These are phyloP conservation scores for Chironex yamaguchii DNA, from an alignment of 30 jellyfish, hydroid and myxozoan species.

Conservation along the genomic window DNA sequence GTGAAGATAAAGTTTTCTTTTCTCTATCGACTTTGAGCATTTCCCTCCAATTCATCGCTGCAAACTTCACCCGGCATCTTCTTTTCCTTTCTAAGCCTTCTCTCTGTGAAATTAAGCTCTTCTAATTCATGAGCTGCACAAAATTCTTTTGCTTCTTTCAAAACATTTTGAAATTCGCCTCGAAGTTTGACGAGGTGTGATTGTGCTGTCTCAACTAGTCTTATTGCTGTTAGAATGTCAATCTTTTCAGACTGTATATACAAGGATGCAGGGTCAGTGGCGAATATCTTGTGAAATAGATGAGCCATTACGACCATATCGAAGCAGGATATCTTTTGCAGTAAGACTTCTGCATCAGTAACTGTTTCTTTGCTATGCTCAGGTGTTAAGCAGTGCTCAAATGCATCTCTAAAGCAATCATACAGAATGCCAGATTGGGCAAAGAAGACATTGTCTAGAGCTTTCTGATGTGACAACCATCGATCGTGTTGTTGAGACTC, in stretches of 20 bases:
- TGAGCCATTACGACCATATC: conserved; percentile 42
- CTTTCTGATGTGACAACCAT: conserved; percentile 70
- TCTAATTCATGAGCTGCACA: conserved; percentile 29
- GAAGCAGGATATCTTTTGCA: conserved; percentile 33
- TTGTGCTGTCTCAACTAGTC: conserved; percentile 59
- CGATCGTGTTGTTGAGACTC: conserved; percentile 57
- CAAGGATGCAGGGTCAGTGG: conserved; percentile 58
- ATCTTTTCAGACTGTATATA: conserved; percentile 60
- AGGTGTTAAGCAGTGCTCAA: conserved; percentile 12
- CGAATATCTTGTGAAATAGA: conserved; percentile 35
- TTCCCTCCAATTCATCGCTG: conserved; percentile 38
- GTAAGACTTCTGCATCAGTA: conserved; percentile 48
- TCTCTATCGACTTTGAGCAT: background rate
- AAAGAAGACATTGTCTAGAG: conserved; percentile 31
- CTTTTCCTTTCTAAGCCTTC: conserved; percentile 30
- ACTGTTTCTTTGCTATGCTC: conserved; percentile 51
- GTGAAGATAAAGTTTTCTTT: conserved; percentile 48
- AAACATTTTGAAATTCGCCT: conserved; percentile 4
- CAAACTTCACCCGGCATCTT: conserved; percentile 40
- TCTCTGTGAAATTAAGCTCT: conserved; percentile 19
- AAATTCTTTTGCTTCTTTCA: conserved; percentile 25
- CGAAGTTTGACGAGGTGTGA: conserved; percentile 30
- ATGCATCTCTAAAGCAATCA: conserved; percentile 59
- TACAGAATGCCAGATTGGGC: conserved; percentile 44
- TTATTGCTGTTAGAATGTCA: conserved; percentile 49